Evolutionary conservation across 2,113 vertebrate genomes (phyloP).

Genomic region (Buteo buteo): DNA sequence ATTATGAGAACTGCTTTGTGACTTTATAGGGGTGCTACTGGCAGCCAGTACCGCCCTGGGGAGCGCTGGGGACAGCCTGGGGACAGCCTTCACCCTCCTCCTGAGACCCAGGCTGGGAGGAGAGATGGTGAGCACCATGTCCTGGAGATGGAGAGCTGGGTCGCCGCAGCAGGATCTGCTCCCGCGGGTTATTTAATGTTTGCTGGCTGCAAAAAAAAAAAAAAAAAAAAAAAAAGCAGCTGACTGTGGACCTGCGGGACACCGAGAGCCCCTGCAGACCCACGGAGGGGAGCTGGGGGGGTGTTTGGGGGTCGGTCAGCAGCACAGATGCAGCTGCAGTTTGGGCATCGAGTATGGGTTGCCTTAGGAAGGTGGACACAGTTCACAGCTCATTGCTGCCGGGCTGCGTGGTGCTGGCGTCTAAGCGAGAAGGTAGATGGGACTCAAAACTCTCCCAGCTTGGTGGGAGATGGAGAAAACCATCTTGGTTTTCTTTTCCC

Average conservation of each 20-base stretch:
- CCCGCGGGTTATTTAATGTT: accelerated
- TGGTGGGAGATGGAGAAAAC: neutral
- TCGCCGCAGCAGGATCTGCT: neutral
- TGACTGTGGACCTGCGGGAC: neutral
- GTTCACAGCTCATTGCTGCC: neutral
- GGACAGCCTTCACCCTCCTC: neutral
- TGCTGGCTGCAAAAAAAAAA: neutral
- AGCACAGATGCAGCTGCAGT: neutral
- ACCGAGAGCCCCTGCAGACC: neutral
- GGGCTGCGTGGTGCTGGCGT: neutral
- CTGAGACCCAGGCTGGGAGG: neutral
- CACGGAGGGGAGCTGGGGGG: neutral
- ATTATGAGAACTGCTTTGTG: neutral
- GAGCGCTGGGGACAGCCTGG: neutral
- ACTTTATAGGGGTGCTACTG: neutral
- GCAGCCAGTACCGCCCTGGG: neutral
- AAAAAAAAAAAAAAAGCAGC: neutral
- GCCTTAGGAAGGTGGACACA: neutral
- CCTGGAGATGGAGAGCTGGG: neutral
- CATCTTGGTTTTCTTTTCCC: neutral
- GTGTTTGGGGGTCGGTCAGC: neutral
- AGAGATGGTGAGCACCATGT: neutral
- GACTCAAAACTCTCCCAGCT: neutral
- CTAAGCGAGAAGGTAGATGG: neutral
- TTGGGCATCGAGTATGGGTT: accelerated